These are phyloP conservation scores for Carterocephalus palaemon DNA, from an alignment of 2,888 invertebrate species.

Conservation along the genomic window DNA sequence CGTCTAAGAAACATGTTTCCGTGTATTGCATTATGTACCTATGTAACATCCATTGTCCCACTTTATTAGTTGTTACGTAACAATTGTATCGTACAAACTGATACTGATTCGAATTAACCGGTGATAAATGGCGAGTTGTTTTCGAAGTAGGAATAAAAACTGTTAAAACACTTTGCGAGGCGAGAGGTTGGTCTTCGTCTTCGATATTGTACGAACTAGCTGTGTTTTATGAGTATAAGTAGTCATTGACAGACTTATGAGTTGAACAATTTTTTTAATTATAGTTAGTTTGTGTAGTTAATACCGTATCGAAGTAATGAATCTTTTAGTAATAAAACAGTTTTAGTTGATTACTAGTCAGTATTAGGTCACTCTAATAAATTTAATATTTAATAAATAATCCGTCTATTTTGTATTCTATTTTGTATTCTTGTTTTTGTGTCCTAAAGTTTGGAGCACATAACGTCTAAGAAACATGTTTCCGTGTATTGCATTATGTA, in stretches of 20 bases:
- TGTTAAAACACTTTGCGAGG: constrained; percentile 13
- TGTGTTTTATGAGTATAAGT: too few relatives aligned
- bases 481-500: constrained; percentile 35
- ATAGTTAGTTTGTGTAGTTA: too few relatives aligned
- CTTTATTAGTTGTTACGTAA: constrained; percentile 48
- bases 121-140: constrained; percentile 40
- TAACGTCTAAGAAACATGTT: constrained; percentile 10
- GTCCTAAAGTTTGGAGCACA: constrained; percentile 9
- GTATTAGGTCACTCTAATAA: too few relatives aligned
- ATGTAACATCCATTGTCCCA: constrained; percentile 41
- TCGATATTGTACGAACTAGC: too few relatives aligned
- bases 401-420: constrained; percentile 1
- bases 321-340: too few relatives aligned
- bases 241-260: too few relatives aligned
- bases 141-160: constrained; percentile 33
- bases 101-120: constrained; percentile 40
- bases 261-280: too few relatives aligned
- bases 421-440: constrained; percentile 6
- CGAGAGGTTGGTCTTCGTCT: too few relatives aligned
- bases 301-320: too few relatives aligned
- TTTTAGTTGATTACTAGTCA: too few relatives aligned
- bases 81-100: constrained; percentile 39
- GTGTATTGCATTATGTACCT: constrained; percentile 37
- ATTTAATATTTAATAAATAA: not conserved
- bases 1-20: constrained; percentile 15